Evolutionary conservation across 1,140 invertebrate genomes (phyloP).

Genomic region (Gryllus bimaculatus): DNA sequence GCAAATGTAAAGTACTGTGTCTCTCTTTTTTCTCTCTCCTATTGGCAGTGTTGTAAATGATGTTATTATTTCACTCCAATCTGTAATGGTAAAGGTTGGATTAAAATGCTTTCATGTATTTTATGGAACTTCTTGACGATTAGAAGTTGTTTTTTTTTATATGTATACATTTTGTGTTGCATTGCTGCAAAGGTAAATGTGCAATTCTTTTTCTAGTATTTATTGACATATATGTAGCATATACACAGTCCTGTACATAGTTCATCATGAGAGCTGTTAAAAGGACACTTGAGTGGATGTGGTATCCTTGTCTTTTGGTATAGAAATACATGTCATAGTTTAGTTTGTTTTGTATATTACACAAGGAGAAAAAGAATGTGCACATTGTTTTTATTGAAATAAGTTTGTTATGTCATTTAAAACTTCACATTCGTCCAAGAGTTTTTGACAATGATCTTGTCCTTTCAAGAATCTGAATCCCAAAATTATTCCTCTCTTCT

Average conservation of each 20-base stretch:
- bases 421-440: conserved; percentile 9
- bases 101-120: conserved; percentile 15
- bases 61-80: conserved; percentile 9
- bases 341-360: conserved; percentile 17
- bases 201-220: conserved; percentile 22
- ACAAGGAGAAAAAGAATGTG: conserved; percentile 19
- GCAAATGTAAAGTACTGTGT: conserved; percentile 12
- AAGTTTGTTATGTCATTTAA: conserved; percentile 3
- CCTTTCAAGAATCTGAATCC: background rate
- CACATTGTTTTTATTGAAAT: conserved; percentile 17
- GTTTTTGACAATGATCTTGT: background rate
- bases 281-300: conserved; percentile 16
- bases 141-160: conserved; percentile 13
- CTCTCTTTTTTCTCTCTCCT: conserved; percentile 8
- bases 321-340: conserved; percentile 15
- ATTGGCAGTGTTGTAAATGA: conserved; percentile 15
- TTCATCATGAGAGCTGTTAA: background rate
- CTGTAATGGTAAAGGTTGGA: conserved; percentile 12
- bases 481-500: conserved; percentile 7
- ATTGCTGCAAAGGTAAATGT: conserved; percentile 19
- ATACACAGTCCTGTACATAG: conserved; percentile 12
- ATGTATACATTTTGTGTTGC: conserved; percentile 12
- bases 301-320: conserved; percentile 17
- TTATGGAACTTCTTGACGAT: conserved; percentile 16
- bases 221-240: conserved; percentile 15